These are phyloP conservation scores for Oryzias melastigma DNA, from an alignment of 2,113 vertebrate genomes.

Conservation along the genomic window DNA sequence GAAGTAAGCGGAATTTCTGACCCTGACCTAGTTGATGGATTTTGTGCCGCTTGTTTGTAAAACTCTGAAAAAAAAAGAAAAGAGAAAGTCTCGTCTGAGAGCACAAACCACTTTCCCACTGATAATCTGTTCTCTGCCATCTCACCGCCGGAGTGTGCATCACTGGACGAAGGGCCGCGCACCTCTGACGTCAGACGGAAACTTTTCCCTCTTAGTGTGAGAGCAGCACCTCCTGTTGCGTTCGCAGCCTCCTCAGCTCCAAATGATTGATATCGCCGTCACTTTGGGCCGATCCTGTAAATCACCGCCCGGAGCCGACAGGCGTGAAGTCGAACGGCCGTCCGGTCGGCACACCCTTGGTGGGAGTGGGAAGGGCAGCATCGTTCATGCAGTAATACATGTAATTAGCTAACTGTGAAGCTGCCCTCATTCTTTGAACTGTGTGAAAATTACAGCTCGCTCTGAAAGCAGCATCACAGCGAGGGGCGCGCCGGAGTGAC, in stretches of 20 bases:
- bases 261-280: background rate
- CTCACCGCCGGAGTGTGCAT: background rate
- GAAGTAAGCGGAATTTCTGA: no score
- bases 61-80: background rate
- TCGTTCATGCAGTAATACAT: background rate
- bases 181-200: conserved; percentile 18
- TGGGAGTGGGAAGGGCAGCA: background rate
- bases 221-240: background rate
- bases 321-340: background rate
- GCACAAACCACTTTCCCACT: conserved; percentile 3
- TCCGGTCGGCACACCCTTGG: background rate
- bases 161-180: background rate
- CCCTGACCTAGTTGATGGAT: no score
- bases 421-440: background rate
- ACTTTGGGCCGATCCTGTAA: background rate
- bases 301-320: background rate
- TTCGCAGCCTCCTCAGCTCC: background rate
- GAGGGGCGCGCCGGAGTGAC: background rate
- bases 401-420: background rate
- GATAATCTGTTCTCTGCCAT: background rate
- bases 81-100: background rate
- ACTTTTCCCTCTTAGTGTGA: background rate
- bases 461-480: background rate
- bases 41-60: background rate
- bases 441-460: background rate